Percentiles rank a stretch among this genome's conserved stretches.
Evolutionary conservation across 2,888 invertebrate species (phyloP).

Genomic region (Panorpa germanica): DNA sequence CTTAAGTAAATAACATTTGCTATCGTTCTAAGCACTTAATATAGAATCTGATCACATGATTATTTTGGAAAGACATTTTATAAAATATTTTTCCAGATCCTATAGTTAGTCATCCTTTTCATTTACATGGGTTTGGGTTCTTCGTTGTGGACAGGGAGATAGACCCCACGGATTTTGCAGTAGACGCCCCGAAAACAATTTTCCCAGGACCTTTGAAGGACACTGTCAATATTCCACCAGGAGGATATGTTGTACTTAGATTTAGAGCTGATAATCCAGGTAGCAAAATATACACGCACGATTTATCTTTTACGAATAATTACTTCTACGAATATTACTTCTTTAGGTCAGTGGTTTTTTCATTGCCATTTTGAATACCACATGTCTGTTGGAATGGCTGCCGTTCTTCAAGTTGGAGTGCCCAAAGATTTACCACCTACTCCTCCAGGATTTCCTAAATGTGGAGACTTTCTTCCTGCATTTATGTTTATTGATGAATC

Average conservation of each 20-base stretch:
- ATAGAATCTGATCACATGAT: conserved; percentile 18
- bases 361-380: conserved; percentile 20
- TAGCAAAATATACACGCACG: conserved; percentile 7
- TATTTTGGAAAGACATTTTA: conserved; percentile 12
- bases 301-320: background rate
- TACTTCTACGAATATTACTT: conserved; percentile 5
- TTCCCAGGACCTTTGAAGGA: conserved; percentile 20
- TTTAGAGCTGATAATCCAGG: conserved; percentile 18
- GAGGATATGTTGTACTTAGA: conserved; percentile 18
- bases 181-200: too few species aligned
- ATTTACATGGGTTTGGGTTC: conserved; percentile 1
- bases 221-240: conserved; percentile 19
- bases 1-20: background rate
- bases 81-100: background rate
- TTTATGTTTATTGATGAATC: too few species aligned
- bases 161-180: too few species aligned
- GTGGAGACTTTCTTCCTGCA: conserved; percentile 45
- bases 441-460: conserved; percentile 60
- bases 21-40: conserved; percentile 21
- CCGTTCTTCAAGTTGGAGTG: conserved; percentile 25
- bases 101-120: conserved; percentile 1
- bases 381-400: conserved; percentile 17
- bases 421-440: conserved; percentile 43
- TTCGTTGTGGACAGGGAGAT: too few species aligned
- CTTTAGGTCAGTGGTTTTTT: conserved; percentile 18